Evolutionary conservation across 2,113 vertebrate species (phyloP).

Genomic region (Cochlearius cochlearius): DNA sequence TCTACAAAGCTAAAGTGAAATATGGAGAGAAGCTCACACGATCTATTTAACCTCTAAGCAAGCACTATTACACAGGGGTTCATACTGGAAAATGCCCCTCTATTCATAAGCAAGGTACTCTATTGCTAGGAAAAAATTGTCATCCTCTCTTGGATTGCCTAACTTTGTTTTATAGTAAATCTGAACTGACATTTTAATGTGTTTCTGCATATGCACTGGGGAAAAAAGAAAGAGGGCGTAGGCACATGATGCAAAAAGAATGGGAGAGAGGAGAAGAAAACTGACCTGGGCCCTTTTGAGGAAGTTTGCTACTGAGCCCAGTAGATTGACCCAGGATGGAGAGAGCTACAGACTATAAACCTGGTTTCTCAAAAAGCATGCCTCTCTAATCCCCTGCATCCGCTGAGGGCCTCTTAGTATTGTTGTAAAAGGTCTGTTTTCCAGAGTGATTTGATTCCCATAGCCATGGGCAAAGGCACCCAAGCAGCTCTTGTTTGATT

Average conservation of each 20-base stretch:
- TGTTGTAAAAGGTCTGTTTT: conserved; percentile 66
- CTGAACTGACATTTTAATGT: not conserved
- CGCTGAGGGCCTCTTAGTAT: conserved; percentile 36
- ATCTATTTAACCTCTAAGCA: not conserved
- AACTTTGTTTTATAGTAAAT: not conserved
- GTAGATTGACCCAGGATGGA: conserved; percentile 13
- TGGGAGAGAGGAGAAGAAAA: not conserved
- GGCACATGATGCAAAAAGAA: not conserved
- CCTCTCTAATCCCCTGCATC: conserved; percentile 69
- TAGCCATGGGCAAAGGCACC: conserved; percentile 55
- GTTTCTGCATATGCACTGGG: not conserved
- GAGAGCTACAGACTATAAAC: not conserved
- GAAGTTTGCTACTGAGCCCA: not conserved
- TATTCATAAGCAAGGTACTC: not conserved
- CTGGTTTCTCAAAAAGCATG: conserved; percentile 62
- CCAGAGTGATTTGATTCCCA: conserved; percentile 66
- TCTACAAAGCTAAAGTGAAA: not conserved
- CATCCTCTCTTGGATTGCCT: not conserved
- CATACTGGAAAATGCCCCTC: not conserved
- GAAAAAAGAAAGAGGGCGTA: not conserved
- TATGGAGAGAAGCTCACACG: not conserved
- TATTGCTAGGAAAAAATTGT: not conserved
- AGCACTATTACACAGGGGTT: not conserved
- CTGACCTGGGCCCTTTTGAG: not conserved
- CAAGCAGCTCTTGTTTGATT: conserved; percentile 53